phyloP scores from a whole-genome alignment of 2,113 vertebrate genomes.

The Nanorana parkeri region DNA sequence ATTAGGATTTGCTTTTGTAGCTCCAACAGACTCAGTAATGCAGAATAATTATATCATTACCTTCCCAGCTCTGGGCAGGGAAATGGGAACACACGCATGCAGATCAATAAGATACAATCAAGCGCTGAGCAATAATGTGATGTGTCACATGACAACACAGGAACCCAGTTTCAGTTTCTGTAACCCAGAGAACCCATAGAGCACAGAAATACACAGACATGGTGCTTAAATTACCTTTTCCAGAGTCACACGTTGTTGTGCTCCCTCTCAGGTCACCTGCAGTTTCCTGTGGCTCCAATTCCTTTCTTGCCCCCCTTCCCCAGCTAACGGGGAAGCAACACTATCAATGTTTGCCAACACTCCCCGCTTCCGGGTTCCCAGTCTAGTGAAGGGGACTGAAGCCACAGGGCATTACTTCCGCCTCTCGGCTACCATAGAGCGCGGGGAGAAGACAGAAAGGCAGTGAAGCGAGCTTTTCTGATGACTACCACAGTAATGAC shows the following conservation, averaged over 20 bases:
- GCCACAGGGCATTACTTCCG: not conserved
- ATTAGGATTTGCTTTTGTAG: too few relatives aligned
- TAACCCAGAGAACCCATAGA: not conserved
- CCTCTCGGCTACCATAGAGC: slow-evolving; percentile 22
- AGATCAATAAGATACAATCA: not conserved
- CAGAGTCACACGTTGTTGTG: not conserved
- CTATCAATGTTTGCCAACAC: not conserved
- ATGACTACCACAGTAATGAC: not conserved
- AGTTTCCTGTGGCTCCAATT: not conserved
- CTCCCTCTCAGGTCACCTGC: slow-evolving; percentile 9
- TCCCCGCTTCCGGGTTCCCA: slow-evolving; percentile 13
- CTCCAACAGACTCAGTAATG: too few relatives aligned
- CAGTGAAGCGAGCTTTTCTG: not conserved
- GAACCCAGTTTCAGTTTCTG: not conserved
- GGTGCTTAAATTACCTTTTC: not conserved
- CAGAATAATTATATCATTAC: too few relatives aligned
- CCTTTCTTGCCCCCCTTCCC: too few relatives aligned
- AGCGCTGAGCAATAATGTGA: too few relatives aligned
- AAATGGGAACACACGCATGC: too few relatives aligned
- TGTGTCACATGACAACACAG: not conserved
- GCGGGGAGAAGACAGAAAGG: not conserved
- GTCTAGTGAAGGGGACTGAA: not conserved
- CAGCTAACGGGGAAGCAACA: not conserved
- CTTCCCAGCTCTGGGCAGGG: too few relatives aligned
- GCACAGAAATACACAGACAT: not conserved